Percentiles rank a stretch among this genome's conserved stretches.
These are phyloP conservation scores for Ormyrus thymus DNA, from an alignment of 2,888 invertebrate species.

Conservation along the genomic window DNA sequence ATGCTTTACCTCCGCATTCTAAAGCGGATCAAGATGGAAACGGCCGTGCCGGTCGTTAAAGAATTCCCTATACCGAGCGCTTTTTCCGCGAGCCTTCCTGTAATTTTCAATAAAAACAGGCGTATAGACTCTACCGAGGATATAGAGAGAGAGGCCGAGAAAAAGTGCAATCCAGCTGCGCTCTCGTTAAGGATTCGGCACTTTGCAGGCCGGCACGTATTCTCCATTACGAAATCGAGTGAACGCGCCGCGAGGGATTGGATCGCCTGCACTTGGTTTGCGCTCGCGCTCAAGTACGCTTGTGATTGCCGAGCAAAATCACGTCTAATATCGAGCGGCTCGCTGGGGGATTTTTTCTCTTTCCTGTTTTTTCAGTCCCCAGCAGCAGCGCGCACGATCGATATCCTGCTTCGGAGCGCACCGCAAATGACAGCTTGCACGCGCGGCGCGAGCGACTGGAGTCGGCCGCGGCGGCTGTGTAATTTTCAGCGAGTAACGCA, in stretches of 20 bases:
- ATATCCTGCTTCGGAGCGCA: conserved; percentile 25
- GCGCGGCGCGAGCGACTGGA: no score
- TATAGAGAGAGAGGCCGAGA: neutral
- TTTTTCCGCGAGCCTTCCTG: no score
- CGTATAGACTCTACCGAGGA: neutral
- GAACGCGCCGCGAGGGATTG: conserved; percentile 6
- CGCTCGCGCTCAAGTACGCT: conserved; percentile 39
- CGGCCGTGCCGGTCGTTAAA: no score
- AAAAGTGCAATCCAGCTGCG: conserved; percentile 16
- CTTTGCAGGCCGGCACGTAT: conserved; percentile 32
- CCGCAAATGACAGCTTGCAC: conserved; percentile 29
- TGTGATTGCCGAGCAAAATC: conserved; percentile 33
- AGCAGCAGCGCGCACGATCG: conserved; percentile 9
- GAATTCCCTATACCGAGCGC: no score
- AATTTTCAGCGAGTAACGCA: no score
- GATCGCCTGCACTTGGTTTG: conserved; percentile 33
- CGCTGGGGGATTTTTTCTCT: neutral
- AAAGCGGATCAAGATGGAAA: no score
- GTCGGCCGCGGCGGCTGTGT: no score
- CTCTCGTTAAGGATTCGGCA: conserved; percentile 41
- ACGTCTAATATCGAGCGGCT: neutral
- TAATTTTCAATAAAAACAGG: no score
- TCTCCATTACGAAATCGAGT: conserved; percentile 41
- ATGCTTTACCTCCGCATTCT: no score
- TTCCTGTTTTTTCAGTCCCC: conserved; percentile 27